A percentile compares a stretch with the other conserved stretches of the same genome.
These are phyloP conservation scores for Chelon labrosus DNA, from an alignment of 2,797 vertebrate species.

Conservation along the genomic window DNA sequence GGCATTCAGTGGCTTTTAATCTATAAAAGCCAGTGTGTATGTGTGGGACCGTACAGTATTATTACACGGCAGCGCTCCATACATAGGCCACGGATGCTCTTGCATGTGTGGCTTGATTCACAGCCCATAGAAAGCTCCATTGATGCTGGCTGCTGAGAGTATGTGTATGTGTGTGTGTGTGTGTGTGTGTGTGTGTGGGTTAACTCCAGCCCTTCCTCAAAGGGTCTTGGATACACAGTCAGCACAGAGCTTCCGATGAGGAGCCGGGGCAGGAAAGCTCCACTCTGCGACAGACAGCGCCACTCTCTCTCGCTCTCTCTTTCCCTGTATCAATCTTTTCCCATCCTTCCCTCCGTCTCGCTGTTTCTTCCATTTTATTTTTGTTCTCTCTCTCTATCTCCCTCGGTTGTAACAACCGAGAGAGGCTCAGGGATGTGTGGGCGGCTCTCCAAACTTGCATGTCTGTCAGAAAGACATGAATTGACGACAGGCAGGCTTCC, in stretches of 20 bases:
- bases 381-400: constrained; percentile 35
- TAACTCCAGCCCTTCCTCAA: constrained; percentile 61
- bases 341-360: background rate
- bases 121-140: constrained; percentile 50
- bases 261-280: constrained; percentile 57
- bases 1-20: constrained; percentile 59
- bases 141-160: constrained; percentile 55
- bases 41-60: constrained; percentile 39
- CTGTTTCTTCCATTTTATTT: background rate
- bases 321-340: background rate
- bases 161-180: too few species aligned
- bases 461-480: constrained; percentile 76
- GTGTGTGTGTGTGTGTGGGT: constrained; percentile 35
- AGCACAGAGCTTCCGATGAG: constrained; percentile 52
- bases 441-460: constrained; percentile 73
- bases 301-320: constrained; percentile 8
- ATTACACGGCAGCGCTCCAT: constrained; percentile 37
- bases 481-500: constrained; percentile 62
- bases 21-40: constrained; percentile 48
- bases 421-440: constrained; percentile 66
- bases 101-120: constrained; percentile 58
- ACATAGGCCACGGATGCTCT: constrained; percentile 40
- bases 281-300: constrained; percentile 68
- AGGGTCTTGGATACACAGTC: constrained; percentile 62
- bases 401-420: constrained; percentile 58